Evolutionary conservation across 1,140 invertebrate genomes (phyloP).

Genomic region (Plectrocnemia conspersa): DNA sequence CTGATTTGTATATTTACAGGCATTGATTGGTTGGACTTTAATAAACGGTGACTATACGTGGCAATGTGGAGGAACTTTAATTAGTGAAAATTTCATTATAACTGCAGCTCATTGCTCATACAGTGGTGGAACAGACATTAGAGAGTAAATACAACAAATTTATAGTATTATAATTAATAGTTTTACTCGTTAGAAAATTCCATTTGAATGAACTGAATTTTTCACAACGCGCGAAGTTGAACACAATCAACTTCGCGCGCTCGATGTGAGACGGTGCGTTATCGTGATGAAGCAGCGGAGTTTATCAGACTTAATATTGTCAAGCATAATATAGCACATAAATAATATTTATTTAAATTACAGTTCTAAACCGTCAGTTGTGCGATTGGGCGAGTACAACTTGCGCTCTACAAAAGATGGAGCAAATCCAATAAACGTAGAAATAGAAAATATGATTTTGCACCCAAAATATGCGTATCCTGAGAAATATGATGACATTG

Average conservation of each 20-base stretch:
- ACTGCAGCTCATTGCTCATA: slow-evolving; percentile 11
- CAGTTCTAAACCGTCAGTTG: slow-evolving; percentile 15
- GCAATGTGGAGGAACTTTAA: slow-evolving; percentile 13
- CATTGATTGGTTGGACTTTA: slow-evolving; percentile 9
- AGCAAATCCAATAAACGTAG: slow-evolving; percentile 29
- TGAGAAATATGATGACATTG: slow-evolving; percentile 49
- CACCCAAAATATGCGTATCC: slow-evolving; percentile 49
- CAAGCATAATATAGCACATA: too few species aligned
- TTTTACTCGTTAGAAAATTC: too few species aligned
- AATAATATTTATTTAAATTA: too few species aligned
- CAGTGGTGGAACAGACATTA: neutral
- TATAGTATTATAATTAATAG: too few species aligned
- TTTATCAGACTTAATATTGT: too few species aligned
- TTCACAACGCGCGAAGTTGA: too few species aligned
- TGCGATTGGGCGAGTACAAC: slow-evolving; percentile 25
- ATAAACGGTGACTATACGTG: neutral
- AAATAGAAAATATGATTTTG: slow-evolving; percentile 41
- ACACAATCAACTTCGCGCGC: too few species aligned
- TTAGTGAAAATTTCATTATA: slow-evolving; percentile 16
- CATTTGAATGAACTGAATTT: too few species aligned
- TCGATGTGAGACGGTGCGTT: too few species aligned
- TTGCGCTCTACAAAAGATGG: slow-evolving; percentile 18
- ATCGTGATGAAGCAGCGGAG: too few species aligned
- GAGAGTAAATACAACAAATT: too few species aligned
- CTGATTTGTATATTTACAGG: too few species aligned